A percentile compares a stretch with the other conserved stretches of the same genome.
These are phyloP conservation scores for Oreortyx pictus DNA, from an alignment of 2,797 vertebrate species.

Conservation along the genomic window DNA sequence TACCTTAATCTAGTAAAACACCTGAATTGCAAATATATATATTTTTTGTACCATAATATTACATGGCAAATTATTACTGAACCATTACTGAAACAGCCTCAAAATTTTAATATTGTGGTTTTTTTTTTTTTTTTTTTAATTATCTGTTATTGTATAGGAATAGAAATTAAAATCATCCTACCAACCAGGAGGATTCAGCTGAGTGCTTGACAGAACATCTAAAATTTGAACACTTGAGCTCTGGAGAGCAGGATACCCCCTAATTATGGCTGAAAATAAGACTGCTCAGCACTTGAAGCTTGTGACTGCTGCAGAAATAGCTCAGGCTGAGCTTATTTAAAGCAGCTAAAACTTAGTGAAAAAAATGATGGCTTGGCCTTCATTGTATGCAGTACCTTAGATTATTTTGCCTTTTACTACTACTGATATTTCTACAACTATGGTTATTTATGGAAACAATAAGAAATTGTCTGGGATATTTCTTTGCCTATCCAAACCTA, in stretches of 20 bases:
- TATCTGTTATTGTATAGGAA: neutral
- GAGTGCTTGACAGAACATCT: neutral
- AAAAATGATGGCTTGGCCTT: neutral
- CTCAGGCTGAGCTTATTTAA: neutral
- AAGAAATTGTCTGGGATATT: neutral
- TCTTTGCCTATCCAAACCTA: neutral
- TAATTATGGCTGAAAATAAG: neutral
- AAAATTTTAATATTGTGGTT: neutral
- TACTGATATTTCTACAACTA: neutral
- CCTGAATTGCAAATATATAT: neutral
- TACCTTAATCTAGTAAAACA: neutral
- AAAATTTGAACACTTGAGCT: neutral
- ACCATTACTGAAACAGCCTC: neutral
- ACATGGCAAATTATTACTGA: neutral
- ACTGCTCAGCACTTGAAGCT: neutral
- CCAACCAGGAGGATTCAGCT: neutral
- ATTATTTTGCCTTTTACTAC: neutral
- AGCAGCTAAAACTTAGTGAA: neutral
- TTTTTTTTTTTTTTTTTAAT: neutral
- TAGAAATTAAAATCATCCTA: neutral
- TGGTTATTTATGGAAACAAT: neutral
- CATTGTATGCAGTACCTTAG: fast-evolving
- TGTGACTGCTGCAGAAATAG: neutral
- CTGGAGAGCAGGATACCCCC: neutral
- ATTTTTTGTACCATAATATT: neutral